A percentile compares a stretch with the other conserved stretches of the same genome.
These are phyloP conservation scores for Proisotoma minuta DNA, from an alignment of 2,888 invertebrate species.

Conservation along the genomic window DNA sequence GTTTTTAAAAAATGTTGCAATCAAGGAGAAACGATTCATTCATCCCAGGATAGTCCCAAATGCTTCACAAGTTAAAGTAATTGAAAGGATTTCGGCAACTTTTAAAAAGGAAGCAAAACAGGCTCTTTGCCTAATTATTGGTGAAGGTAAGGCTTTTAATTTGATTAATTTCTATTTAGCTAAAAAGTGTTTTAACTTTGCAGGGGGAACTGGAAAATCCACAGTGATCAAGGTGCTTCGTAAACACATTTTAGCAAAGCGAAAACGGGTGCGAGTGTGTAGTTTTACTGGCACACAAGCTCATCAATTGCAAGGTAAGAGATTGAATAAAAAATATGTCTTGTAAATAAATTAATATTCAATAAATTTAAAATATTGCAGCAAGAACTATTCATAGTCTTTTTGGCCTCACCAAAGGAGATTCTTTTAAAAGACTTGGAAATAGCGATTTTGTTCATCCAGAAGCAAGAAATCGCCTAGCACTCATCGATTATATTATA, in stretches of 20 bases:
- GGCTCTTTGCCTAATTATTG: too few species aligned
- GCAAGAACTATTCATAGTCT: neutral
- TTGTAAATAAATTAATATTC: too few species aligned
- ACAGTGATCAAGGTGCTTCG: neutral
- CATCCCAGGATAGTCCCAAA: too few species aligned
- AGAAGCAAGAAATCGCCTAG: neutral
- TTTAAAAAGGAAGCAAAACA: too few species aligned
- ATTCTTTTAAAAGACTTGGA: neutral
- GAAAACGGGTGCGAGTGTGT: neutral
- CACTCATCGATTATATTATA: neutral
- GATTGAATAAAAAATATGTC: neutral
- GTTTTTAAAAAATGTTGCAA: too few species aligned
- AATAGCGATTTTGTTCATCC: neutral
- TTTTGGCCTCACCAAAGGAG: neutral
- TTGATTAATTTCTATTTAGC: too few species aligned
- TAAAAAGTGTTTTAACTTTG: too few species aligned
- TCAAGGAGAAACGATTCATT: too few species aligned
- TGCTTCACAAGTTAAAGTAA: too few species aligned
- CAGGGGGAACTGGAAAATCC: neutral
- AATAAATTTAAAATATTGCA: neutral
- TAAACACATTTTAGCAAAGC: neutral
- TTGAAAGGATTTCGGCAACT: too few species aligned
- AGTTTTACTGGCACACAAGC: neutral
- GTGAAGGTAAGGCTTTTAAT: too few species aligned
- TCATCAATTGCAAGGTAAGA: neutral